Evolutionary conservation across 2,797 vertebrate species (phyloP).

Genomic region (Bradypodion ventrale): DNA sequence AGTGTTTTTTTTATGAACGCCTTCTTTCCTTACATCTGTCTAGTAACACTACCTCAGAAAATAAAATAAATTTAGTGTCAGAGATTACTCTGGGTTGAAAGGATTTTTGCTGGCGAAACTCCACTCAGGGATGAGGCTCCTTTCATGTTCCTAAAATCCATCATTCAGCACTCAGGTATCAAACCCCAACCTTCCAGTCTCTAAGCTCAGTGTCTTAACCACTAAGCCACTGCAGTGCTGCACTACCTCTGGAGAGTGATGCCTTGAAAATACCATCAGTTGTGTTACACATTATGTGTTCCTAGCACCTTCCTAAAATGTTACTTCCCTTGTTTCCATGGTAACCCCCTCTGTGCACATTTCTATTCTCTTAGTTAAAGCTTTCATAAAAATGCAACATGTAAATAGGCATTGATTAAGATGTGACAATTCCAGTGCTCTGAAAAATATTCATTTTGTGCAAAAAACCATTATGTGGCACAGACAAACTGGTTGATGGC

Average conservation of each 20-base stretch:
- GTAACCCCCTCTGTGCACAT: constrained; percentile 66
- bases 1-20: constrained; percentile 10
- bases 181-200: too few relatives aligned
- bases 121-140: too few relatives aligned
- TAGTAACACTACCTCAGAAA: constrained; percentile 1
- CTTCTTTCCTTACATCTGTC: constrained; percentile 21
- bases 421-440: constrained; percentile 72
- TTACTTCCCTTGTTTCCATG: constrained; percentile 71
- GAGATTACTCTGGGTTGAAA: too few relatives aligned
- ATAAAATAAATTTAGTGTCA: too few relatives aligned
- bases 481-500: constrained; percentile 71
- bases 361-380: constrained; percentile 74
- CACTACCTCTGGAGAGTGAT: constrained; percentile 1
- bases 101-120: too few relatives aligned
- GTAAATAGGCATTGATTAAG: constrained; percentile 80
- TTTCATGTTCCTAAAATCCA: too few relatives aligned
- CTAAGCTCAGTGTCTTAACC: too few relatives aligned
- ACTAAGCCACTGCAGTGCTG: too few relatives aligned
- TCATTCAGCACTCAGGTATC: too few relatives aligned
- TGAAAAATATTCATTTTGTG: constrained; percentile 69
- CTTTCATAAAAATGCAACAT: constrained; percentile 72
- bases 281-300: neutral
- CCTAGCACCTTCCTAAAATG: constrained; percentile 8
- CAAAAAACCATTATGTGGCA: constrained; percentile 71
- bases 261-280: neutral